Evolutionary conservation across 2,888 invertebrate species (phyloP), one percentile per base, ranked within the genome.

Genomic region (Magallana nippona): DNA sequence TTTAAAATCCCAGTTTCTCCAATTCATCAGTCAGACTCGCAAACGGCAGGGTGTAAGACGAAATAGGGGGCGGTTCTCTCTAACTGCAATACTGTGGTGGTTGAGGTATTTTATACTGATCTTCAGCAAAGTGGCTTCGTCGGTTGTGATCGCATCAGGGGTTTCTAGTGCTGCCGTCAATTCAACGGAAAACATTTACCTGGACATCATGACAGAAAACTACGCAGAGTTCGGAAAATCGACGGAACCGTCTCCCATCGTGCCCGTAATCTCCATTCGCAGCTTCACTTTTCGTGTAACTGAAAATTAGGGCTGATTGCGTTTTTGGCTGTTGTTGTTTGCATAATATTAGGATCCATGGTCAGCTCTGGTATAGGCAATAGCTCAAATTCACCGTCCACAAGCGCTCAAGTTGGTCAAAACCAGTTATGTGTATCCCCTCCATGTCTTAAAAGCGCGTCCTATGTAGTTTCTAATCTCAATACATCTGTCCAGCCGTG

Each of bases 401-500:
- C 85, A 19, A 84, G 85, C 58, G 87, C 87, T 1, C 88, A 87
- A 62, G 79, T 82, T 8, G 86, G 87, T 11, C 84, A 87, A 27
- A 79, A 81, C 44, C 77, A 84, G 13, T 55, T 87, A 27, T 92
- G 92, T 83, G 87, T 88, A 13, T 86, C 88, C 11, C 81, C 87
- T 3, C 81, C 89, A n/a, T 92, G 92, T 84, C 84, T 92, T 58
- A 89, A 90, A 86, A 88, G 90, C 17, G 90, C 91, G 0, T 86
- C 90, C 0, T 88, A 89, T 78, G 89, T 89, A 2, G 83, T 91
- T 44, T 84, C 86, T 1, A 87, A 88, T 58, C 89, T 92, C 85
- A 93, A 93, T 87, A 83, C 63, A 10, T 88, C 88, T 10, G 87
- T 90, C 0, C 88, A 93, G 62, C 95, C 95, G 1, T 96, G 96